Conservation (phyloP, 2,888 invertebrate species). For the Chymomyza caudatula region DNA sequence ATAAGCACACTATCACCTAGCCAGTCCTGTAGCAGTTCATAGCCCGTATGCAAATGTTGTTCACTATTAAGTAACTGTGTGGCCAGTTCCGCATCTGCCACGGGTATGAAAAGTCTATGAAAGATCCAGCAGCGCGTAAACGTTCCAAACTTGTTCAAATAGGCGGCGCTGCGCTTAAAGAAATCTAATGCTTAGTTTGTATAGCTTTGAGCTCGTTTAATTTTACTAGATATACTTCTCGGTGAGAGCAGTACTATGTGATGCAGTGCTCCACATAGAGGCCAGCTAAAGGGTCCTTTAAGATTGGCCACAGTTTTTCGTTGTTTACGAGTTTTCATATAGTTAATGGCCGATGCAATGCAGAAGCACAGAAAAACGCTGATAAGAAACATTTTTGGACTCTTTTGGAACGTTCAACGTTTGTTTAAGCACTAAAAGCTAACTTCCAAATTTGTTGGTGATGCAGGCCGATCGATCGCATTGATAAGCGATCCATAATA, state of each 20-base stretch:
- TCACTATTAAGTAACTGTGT: conserved; percentile 41
- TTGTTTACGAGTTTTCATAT: conserved; percentile 48
- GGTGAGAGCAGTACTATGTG: conserved; percentile 47
- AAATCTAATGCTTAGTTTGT: conserved; percentile 36
- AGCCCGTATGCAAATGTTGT: conserved; percentile 42
- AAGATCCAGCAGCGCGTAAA: conserved; percentile 55
- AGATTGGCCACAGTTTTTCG: conserved; percentile 44
- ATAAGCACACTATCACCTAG: conserved; percentile 32
- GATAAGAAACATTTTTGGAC: conserved; percentile 47
- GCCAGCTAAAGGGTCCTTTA: conserved; percentile 52
- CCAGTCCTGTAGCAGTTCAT: conserved; percentile 49
- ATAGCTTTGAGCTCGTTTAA: fast-evolving
- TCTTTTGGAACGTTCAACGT: background rate
- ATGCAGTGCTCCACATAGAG: conserved; percentile 52
- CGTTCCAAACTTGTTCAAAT: conserved; percentile 45
- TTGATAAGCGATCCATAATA: background rate
- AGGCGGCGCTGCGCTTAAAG: conserved; percentile 42
- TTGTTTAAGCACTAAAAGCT: background rate
- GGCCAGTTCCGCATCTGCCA: conserved; percentile 50
- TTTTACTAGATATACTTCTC: conserved; percentile 37
- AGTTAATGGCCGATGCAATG: conserved; percentile 56
- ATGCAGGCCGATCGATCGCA: too few species aligned
- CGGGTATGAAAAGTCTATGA: conserved; percentile 52
- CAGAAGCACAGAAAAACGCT: conserved; percentile 55
- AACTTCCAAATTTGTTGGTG: background rate